Evolutionary conservation across 2,888 invertebrate species (phyloP).

Genomic region (Harpalus rubripes): DNA sequence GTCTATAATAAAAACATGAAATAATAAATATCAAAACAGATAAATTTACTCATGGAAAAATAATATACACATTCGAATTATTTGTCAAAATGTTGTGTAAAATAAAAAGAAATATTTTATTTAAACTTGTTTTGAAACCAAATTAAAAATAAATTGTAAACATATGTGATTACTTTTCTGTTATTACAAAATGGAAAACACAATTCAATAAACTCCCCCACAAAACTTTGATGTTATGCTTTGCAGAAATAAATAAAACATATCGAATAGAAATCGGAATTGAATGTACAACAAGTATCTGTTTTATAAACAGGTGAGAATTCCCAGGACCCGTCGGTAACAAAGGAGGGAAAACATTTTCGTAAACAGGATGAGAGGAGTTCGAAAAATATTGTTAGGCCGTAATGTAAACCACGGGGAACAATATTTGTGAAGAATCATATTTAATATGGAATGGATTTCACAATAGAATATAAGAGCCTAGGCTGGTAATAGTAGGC

Average conservation of each 20-base stretch:
- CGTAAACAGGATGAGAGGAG: slow-evolving; percentile 50
- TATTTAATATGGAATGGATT: not conserved
- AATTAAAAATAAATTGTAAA: slow-evolving; percentile 1
- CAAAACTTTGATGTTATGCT: slow-evolving; percentile 1
- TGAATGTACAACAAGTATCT: slow-evolving; percentile 18
- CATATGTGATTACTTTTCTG: not conserved
- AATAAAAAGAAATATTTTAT: not conserved
- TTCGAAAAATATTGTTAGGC: slow-evolving; percentile 52
- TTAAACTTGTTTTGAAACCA: not conserved
- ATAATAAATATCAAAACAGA: not conserved
- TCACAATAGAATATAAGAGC: too few relatives aligned
- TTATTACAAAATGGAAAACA: not conserved
- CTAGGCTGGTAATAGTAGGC: too few relatives aligned
- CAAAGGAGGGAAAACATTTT: slow-evolving; percentile 49
- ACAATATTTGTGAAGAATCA: not conserved
- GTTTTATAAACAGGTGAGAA: slow-evolving; percentile 45
- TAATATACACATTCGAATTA: not conserved
- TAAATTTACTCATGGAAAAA: not conserved
- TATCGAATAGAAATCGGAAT: not conserved
- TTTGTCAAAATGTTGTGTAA: not conserved
- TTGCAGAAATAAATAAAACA: slow-evolving; percentile 3
- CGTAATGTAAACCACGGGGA: not conserved
- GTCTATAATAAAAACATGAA: not conserved
- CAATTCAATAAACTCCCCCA: not conserved
- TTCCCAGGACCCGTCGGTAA: slow-evolving; percentile 27